These are phyloP conservation scores for Zaprionus bogoriensis DNA, from an alignment of 2,888 invertebrate species.

Conservation along the genomic window DNA sequence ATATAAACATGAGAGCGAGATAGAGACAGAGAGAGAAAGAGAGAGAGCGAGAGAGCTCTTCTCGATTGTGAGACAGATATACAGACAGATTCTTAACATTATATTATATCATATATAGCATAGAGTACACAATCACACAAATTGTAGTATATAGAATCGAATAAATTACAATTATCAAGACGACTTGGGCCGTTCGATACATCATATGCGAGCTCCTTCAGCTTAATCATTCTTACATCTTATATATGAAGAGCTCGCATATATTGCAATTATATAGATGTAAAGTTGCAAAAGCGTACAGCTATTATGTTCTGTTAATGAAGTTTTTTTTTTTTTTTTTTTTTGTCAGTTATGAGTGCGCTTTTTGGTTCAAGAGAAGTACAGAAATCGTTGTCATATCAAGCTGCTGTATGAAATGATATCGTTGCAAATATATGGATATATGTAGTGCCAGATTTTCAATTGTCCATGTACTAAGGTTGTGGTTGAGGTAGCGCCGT, in stretches of 20 bases:
- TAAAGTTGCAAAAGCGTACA: slow-evolving; percentile 1
- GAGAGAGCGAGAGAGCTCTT: neutral
- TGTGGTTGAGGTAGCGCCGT: neutral
- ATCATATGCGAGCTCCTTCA: slow-evolving; percentile 12
- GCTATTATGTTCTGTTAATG: no score
- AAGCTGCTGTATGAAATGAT: slow-evolving; percentile 4
- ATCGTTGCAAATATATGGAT: neutral
- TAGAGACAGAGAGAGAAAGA: neutral
- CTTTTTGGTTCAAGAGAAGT: neutral
- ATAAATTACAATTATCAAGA: slow-evolving; percentile 20
- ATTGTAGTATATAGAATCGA: slow-evolving; percentile 10
- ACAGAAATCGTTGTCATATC: neutral
- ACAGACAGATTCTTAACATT: slow-evolving; percentile 6
- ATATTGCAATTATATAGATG: neutral
- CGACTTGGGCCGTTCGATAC: slow-evolving; percentile 10
- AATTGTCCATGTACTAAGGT: neutral
- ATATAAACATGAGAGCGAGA: neutral
- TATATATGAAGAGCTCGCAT: neutral
- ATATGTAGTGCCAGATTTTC: neutral
- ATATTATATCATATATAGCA: neutral
- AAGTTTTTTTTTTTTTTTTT: neutral
- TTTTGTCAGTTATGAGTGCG: neutral
- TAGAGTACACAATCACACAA: slow-evolving; percentile 39
- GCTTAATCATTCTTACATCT: neutral
- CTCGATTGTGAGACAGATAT: neutral